Base-by-base conservation (phyloP, 2,797 vertebrate genomes). In the Simalia tracyae region DNA sequence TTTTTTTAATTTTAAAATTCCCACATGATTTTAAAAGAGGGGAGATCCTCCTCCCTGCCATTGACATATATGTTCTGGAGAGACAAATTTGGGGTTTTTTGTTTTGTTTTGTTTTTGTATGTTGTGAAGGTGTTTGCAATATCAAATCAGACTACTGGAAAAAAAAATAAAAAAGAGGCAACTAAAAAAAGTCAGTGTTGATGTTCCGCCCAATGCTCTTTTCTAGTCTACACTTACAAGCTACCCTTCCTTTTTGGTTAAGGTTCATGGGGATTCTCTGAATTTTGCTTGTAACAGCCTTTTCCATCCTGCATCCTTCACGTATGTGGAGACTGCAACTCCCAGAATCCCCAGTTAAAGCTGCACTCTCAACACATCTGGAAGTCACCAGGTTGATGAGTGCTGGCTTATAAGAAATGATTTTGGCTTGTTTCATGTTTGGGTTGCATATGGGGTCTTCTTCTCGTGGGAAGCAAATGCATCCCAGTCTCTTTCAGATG, bases 61-160 rank as follows among this genome's bases (percentile, higher is more conserved):
- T 98, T 98, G 98, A 98, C 97, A 97, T 97, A 96, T 96, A 96
- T 98, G 98, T 98, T 98, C 98, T 98, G 98, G 98, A 98, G 98
- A 98, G 98, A 93, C 98, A 98, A 98, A 98, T 98, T 98, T 98
- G 97, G 93, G 85, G 2, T 7, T 46, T 94, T 98, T 36, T 54
- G 50, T 98, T 98, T 98, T 97, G 93, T 88, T n/a, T 22, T 42
- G 93, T 98, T 98, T 98, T 99, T 98, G 98, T 99, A 98, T 98
- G 98, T 98, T 98, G 98, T 99, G 98, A 98, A 99, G 98, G 98
- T 99, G 98, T 99, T 98, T 98, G 98, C 98, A 97, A 98, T 98
- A 99, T 99, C 98, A 98, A 98, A 98, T 98, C 98, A 98, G 98
- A 98, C 98, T 99, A 98, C 98, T 98, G 98, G 98, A 98, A 97